Conservation (phyloP, 1,140 invertebrate genomes). For the Goniozus legneri region DNA sequence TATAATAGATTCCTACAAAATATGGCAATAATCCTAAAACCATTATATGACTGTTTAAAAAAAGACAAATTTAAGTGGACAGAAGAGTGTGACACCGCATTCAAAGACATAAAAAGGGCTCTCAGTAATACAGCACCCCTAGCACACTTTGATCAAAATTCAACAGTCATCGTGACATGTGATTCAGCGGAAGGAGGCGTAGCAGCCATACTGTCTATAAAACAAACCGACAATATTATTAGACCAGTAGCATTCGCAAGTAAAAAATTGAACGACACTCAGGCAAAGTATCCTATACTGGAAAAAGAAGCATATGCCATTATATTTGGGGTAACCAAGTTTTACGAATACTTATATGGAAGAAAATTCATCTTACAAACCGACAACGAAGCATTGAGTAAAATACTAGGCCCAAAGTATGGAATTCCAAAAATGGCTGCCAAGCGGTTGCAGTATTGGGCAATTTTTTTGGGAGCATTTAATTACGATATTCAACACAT, state of each 20-base stretch:
- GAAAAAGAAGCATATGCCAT: conserved; percentile 2
- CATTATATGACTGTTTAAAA: conserved; percentile 2
- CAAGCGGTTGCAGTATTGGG: neutral
- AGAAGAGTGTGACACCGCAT: conserved; percentile 1
- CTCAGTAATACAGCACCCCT: conserved; percentile 5
- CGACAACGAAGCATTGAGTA: neutral
- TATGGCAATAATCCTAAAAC: neutral
- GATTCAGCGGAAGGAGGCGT: neutral
- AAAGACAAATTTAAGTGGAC: conserved; percentile 6
- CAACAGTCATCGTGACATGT: conserved; percentile 13
- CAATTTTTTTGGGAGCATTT: neutral
- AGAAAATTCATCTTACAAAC: conserved; percentile 1
- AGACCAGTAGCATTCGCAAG: conserved; percentile 6
- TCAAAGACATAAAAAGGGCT: neutral
- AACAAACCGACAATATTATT: neutral
- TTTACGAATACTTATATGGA: conserved; percentile 5
- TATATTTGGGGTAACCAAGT: neutral
- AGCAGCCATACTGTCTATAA: conserved; percentile 10
- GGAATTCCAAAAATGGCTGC: conserved; percentile 5
- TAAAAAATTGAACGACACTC: neutral
- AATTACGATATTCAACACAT: conserved; percentile 6
- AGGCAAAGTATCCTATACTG: neutral
- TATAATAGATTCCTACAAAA: conserved; percentile 7
- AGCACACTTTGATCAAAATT: conserved; percentile 9
- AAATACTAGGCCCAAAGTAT: conserved; percentile 2